A percentile compares a stretch with the other conserved stretches of the same genome.
phyloP scores from a whole-genome alignment of 2,888 invertebrate species.

The Drosophila sordidula region DNA sequence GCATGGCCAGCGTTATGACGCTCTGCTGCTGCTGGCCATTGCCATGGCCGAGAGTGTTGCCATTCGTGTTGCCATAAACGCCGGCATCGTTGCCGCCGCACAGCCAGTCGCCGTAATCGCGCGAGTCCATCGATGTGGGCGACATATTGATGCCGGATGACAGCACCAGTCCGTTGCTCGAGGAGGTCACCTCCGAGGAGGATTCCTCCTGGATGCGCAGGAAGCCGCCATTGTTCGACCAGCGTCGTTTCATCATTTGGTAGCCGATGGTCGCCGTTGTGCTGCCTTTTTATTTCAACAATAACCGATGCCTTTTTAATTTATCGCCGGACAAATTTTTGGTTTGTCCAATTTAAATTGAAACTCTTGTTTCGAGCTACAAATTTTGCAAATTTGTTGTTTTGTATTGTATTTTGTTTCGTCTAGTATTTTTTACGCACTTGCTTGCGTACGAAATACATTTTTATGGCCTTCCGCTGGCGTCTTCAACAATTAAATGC shows the following conservation, averaged over 20 bases:
- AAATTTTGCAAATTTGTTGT: neutral
- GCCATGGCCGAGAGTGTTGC: slow-evolving; percentile 65
- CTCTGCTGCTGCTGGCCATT: slow-evolving; percentile 58
- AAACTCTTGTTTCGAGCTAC: neutral
- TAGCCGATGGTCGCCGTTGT: slow-evolving; percentile 77
- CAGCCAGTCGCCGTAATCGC: slow-evolving; percentile 92
- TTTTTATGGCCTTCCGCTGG: slow-evolving; percentile 49
- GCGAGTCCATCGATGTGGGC: slow-evolving; percentile 90
- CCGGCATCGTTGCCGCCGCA: slow-evolving; percentile 87
- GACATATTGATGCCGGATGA: slow-evolving; percentile 90
- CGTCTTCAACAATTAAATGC: slow-evolving; percentile 51
- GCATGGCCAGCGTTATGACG: slow-evolving; percentile 84
- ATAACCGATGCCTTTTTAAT: slow-evolving; percentile 5
- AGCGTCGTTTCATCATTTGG: slow-evolving; percentile 90
- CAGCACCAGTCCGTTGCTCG: slow-evolving; percentile 87
- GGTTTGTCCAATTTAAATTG: slow-evolving; percentile 35
- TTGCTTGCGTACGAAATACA: slow-evolving; percentile 81
- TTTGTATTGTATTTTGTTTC: slow-evolving; percentile 16
- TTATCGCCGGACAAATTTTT: slow-evolving; percentile 36
- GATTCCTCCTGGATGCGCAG: slow-evolving; percentile 90
- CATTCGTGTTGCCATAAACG: slow-evolving; percentile 52
- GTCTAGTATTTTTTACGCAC: slow-evolving; percentile 78
- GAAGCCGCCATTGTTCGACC: slow-evolving; percentile 91
- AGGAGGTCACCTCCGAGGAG: slow-evolving; percentile 91
- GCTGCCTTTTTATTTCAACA: slow-evolving; percentile 45